These are phyloP conservation scores for Pyrrhosoma nymphula DNA, from an alignment of 2,888 invertebrate genomes.

Conservation along the genomic window DNA sequence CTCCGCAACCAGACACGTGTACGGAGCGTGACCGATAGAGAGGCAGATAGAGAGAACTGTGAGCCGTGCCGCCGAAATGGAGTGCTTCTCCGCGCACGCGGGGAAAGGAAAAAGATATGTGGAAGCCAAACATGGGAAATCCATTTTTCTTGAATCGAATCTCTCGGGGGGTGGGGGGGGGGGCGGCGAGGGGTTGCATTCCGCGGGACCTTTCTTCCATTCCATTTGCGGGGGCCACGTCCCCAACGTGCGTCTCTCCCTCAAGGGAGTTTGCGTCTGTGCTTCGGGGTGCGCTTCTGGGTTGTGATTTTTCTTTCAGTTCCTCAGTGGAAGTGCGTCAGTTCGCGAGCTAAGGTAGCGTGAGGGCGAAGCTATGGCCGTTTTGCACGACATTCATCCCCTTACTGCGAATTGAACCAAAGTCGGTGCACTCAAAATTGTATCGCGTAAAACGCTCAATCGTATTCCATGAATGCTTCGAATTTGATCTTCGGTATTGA, in stretches of 20 bases:
- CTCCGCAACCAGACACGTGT: slow-evolving; percentile 41
- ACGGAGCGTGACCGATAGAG: slow-evolving; percentile 58
- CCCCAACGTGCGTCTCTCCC: not conserved
- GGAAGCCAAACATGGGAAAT: slow-evolving; percentile 51
- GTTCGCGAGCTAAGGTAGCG: not conserved
- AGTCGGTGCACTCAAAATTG: too few species aligned
- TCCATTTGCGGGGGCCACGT: not conserved
- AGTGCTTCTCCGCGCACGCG: slow-evolving; percentile 4
- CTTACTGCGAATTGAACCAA: too few species aligned
- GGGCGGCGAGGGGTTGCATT: not conserved
- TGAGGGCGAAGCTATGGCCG: too few species aligned
- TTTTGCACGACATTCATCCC: too few species aligned
- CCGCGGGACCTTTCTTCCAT: slow-evolving; percentile 3
- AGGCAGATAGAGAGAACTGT: not conserved
- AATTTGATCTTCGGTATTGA: too few species aligned
- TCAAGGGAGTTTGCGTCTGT: not conserved
- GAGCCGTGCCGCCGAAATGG: not conserved
- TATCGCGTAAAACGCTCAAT: too few species aligned
- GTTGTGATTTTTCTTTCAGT: not conserved
- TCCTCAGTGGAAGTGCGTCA: not conserved
- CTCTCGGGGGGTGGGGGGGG: not conserved
- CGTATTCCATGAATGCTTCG: too few species aligned
- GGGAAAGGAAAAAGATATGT: not conserved
- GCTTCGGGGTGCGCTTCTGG: not conserved
- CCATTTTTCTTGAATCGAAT: slow-evolving; percentile 60